Evolutionary conservation across 2,888 invertebrate genomes (phyloP).

Genomic region (Synergus umbraculus): DNA sequence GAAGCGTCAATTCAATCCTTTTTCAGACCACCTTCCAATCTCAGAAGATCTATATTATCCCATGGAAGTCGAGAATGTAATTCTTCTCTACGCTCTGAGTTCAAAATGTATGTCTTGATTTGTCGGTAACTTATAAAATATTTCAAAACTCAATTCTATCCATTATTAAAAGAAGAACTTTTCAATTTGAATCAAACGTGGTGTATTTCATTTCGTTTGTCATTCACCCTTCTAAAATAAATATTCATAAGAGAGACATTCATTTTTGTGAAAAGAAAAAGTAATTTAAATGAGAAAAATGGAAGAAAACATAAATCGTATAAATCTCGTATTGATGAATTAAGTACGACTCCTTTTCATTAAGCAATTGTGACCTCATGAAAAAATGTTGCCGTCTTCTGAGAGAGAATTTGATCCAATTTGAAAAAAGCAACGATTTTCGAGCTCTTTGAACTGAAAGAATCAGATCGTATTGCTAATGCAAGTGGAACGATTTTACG

Average conservation of each 20-base stretch:
- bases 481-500: conserved; percentile 57
- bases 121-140: background rate
- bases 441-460: conserved; percentile 62
- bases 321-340: too few species aligned
- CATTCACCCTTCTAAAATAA: too few species aligned
- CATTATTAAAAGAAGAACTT: background rate
- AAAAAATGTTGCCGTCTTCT: background rate
- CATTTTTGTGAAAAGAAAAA: too few species aligned
- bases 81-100: background rate
- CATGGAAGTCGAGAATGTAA: background rate
- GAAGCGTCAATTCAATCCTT: conserved; percentile 7
- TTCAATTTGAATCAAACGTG: background rate
- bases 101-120: background rate
- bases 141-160: background rate
- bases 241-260: too few species aligned
- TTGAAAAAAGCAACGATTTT: conserved; percentile 54
- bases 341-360: background rate
- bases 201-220: background rate
- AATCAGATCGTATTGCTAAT: conserved; percentile 47
- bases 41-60: background rate
- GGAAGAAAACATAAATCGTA: too few species aligned
- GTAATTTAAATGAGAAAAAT: too few species aligned
- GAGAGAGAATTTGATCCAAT: background rate
- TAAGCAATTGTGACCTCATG: background rate
- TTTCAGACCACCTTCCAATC: background rate